Base-by-base conservation (phyloP, 35 echinoderm and acorn worm species). In the Chiridota heheva region DNA sequence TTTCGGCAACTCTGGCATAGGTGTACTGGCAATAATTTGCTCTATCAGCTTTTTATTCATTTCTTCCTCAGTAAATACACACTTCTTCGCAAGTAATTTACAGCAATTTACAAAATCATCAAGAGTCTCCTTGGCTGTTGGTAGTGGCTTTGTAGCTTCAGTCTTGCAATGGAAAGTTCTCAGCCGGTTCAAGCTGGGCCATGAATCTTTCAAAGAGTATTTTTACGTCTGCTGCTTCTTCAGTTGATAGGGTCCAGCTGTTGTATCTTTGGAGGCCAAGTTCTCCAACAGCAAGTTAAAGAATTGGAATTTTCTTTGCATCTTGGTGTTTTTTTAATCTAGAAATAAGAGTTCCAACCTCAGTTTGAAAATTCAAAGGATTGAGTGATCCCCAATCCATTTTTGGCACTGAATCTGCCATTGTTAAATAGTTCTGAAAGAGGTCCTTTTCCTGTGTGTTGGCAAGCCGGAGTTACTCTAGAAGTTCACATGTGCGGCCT, bases 1-100 rank as follows among this genome's bases (percentile, higher is more conserved):
- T 36, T 84, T 84, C 22, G 56, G 81, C n/a, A 70, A 72, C 2
- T 84, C 81, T 7, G 81, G 28, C 6, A 84, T 84, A 18, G 81
- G 81, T 17, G 67, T 84, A 28, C 81, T 84, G 7, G 81, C 81
- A 41, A 84, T 84, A 1, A 84, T 58, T 40, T 84, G 81, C 25
- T 84, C 65, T 1, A 71, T 25, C 18, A 84, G 29, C 7, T 67
- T 44, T 29, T 81, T 61, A 44, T 81, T 41, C 36, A 81, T 3
- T 28, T 67, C 78, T 17, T 42, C 40, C 7, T 18, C 1, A 7
- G 56, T 3, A 32, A 81, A 81, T 44, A 42, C 78, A 49, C 78
- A 81, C 37, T 81, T 63, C 3, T 44, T 60, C 0, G 78, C 78
- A n/a, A n/a, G n/a, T n/a, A n/a, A n/a, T n/a, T n/a, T n/a, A n/a